Conservation (phyloP, 2,797 vertebrate genomes). For the Decapterus maruadsi region DNA sequence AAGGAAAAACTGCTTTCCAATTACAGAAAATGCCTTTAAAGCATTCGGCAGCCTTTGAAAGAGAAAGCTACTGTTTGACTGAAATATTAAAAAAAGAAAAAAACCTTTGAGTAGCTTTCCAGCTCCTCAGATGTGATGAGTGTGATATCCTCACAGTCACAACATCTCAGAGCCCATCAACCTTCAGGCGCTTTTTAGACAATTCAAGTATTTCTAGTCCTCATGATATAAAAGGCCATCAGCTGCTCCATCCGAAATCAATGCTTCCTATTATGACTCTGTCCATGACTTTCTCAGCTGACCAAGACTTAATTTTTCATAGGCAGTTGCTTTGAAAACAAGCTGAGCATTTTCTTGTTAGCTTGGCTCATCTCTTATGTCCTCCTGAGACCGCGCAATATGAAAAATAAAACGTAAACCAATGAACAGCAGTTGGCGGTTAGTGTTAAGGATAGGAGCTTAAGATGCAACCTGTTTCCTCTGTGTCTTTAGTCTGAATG, state of each 20-base stretch:
- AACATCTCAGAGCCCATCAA: slow-evolving; percentile 31
- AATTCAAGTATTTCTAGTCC: slow-evolving; percentile 7
- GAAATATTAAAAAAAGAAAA: slow-evolving; percentile 4
- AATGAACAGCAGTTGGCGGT: too few relatives aligned
- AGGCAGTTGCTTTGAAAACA: neutral
- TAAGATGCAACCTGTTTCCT: too few relatives aligned
- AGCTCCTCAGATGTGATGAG: slow-evolving; percentile 25
- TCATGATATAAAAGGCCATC: slow-evolving; percentile 13
- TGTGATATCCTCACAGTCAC: slow-evolving; percentile 24
- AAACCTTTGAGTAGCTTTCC: slow-evolving; percentile 10
- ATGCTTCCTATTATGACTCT: slow-evolving; percentile 12
- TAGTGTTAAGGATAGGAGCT: too few relatives aligned
- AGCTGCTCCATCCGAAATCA: slow-evolving; percentile 22
- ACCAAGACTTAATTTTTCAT: neutral
- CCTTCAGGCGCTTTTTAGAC: slow-evolving; percentile 33
- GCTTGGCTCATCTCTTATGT: too few relatives aligned
- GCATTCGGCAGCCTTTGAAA: slow-evolving; percentile 7
- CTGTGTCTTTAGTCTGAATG: too few relatives aligned
- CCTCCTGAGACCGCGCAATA: too few relatives aligned
- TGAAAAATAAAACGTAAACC: too few relatives aligned
- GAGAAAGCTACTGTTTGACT: slow-evolving; percentile 9
- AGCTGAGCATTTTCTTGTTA: neutral
- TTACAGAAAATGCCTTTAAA: slow-evolving; percentile 22
- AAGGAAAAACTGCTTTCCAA: slow-evolving; percentile 1
- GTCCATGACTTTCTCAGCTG: slow-evolving; percentile 16